Conservation (phyloP, 2,888 invertebrate species). For the Gastracanthus pulcherrimus region DNA sequence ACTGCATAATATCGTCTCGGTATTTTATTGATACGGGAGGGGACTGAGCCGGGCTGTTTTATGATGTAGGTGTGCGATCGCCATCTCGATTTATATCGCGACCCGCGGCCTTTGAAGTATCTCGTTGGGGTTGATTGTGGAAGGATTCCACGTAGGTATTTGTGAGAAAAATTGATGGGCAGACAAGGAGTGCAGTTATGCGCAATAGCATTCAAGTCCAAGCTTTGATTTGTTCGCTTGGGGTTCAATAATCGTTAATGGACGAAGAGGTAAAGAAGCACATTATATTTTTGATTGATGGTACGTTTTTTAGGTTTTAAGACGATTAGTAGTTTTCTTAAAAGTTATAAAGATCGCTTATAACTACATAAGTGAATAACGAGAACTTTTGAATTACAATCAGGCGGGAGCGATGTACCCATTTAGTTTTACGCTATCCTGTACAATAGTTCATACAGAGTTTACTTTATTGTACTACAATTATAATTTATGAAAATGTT, state of each 20-base stretch:
- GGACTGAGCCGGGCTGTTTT: slow-evolving; percentile 33
- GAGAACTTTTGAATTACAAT: too few species aligned
- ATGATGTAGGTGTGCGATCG: slow-evolving; percentile 23
- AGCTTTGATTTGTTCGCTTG: neutral
- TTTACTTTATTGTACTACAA: too few species aligned
- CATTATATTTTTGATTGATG: too few species aligned
- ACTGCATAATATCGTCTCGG: slow-evolving; percentile 31
- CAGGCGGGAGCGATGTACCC: too few species aligned
- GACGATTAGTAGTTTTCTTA: neutral
- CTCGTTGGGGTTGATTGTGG: neutral
- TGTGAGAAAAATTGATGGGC: neutral
- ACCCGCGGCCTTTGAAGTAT: slow-evolving; percentile 21
- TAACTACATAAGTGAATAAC: too few species aligned
- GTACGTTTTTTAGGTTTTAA: neutral
- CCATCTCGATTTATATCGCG: slow-evolving; percentile 24
- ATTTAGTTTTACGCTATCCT: too few species aligned
- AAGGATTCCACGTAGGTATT: neutral
- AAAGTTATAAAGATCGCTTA: neutral
- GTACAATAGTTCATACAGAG: too few species aligned
- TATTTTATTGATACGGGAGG: slow-evolving; percentile 50
- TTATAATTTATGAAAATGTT: too few species aligned
- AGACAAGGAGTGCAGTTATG: neutral
- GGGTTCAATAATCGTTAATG: neutral
- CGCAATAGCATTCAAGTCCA: neutral
- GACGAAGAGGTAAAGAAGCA: too few species aligned